Evolutionary conservation across 2,113 vertebrate genomes (phyloP).

Genomic region (Oenanthe oenanthe): DNA sequence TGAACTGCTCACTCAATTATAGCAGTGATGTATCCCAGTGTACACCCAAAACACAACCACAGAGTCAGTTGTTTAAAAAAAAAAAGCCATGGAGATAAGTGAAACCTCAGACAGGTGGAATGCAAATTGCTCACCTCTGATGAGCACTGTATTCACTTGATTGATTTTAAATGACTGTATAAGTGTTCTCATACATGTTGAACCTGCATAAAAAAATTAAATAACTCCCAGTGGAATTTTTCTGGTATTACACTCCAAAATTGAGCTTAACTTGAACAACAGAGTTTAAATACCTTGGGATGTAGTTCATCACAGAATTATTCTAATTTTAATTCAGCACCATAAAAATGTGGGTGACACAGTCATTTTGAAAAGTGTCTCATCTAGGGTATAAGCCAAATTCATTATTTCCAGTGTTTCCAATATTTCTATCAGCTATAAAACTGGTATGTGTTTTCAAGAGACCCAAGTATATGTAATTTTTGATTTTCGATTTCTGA

Average conservation of each 20-base stretch:
- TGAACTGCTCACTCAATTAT: not conserved
- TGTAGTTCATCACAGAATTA: not conserved
- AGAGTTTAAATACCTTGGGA: constrained; percentile 41
- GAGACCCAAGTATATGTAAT: not conserved
- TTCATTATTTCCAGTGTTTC: not conserved
- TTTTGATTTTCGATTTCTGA: not conserved
- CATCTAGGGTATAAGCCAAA: not conserved
- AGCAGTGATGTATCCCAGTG: not conserved
- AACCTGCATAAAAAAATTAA: constrained; percentile 50
- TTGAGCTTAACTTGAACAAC: constrained; percentile 50
- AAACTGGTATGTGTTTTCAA: not conserved
- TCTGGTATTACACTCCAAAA: constrained; percentile 29
- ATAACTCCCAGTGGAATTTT: constrained; percentile 24
- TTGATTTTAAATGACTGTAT: constrained; percentile 51
- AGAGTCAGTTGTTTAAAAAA: not conserved
- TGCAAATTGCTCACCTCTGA: constrained; percentile 47
- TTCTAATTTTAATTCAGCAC: constrained; percentile 8
- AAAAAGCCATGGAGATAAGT: not conserved
- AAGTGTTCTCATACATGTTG: constrained; percentile 45
- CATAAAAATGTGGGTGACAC: not conserved
- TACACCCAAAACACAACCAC: not conserved
- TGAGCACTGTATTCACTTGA: constrained; percentile 27
- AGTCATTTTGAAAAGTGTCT: not conserved
- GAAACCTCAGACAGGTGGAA: constrained; percentile 34
- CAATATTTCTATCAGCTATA: not conserved